Evolutionary conservation across 2,797 vertebrate species (phyloP).

Genomic region (Synanceia verrucosa): DNA sequence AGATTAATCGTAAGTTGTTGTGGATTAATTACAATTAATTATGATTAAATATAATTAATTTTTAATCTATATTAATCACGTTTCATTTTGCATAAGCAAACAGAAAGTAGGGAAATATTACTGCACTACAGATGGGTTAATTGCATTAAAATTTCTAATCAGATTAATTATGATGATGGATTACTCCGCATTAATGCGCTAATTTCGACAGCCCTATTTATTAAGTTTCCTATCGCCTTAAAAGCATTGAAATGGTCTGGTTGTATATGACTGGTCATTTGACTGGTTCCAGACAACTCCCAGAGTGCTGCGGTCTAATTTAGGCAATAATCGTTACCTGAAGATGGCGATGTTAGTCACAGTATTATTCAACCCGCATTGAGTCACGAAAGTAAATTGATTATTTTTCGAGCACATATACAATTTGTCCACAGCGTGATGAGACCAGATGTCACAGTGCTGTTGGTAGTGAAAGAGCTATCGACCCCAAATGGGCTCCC

Average conservation of each 20-base stretch:
- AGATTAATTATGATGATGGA: no score
- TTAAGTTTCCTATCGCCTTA: slow-evolving; percentile 12
- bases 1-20: no score
- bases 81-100: no score
- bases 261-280: slow-evolving; percentile 2
- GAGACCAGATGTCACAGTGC: slow-evolving; percentile 8
- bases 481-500: slow-evolving; percentile 32
- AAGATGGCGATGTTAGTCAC: slow-evolving; percentile 26
- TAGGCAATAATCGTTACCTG: slow-evolving; percentile 18
- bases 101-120: no score
- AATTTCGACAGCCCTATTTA: no score
- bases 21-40: no score
- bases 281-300: slow-evolving; percentile 1
- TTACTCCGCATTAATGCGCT: no score
- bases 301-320: slow-evolving; percentile 11
- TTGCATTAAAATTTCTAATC: no score
- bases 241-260: slow-evolving; percentile 15
- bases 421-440: slow-evolving; percentile 15
- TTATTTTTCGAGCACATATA: slow-evolving; percentile 13
- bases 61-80: no score
- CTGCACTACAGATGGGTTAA: no score
- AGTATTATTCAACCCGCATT: slow-evolving; percentile 13
- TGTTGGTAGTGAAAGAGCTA: slow-evolving; percentile 29
- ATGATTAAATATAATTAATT: no score
- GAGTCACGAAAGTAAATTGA: slow-evolving; percentile 27